phyloP scores from a whole-genome alignment of 1,140 invertebrate species.

The Caenorhabditis remanei region DNA sequence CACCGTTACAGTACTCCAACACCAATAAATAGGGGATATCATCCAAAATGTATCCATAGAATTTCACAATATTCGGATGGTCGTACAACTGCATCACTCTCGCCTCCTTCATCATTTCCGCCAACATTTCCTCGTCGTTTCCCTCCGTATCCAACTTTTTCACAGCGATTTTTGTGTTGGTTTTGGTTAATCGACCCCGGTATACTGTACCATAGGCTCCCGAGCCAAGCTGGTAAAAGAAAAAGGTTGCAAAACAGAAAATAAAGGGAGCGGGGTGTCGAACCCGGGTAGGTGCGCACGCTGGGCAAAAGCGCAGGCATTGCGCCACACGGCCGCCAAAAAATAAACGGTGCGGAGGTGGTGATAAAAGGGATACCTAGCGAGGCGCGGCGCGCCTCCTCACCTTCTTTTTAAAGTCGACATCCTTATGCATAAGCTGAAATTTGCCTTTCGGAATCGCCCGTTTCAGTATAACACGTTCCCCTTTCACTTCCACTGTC shows the following conservation, averaged over 20 bases:
- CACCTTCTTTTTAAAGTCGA: conserved; percentile 69
- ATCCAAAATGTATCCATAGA: conserved; percentile 72
- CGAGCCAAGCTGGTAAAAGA: conserved; percentile 68
- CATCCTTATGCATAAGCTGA: conserved; percentile 68
- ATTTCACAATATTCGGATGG: conserved; percentile 71
- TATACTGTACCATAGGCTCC: conserved; percentile 74
- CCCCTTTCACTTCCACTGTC: conserved; percentile 52
- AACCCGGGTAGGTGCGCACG: too few relatives aligned
- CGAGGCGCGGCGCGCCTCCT: too few relatives aligned
- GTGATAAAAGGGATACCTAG: too few relatives aligned
- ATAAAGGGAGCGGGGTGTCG: too few relatives aligned
- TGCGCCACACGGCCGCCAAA: too few relatives aligned
- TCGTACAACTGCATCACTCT: conserved; percentile 74
- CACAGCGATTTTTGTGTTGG: conserved; percentile 65
- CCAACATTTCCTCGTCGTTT: conserved; percentile 67
- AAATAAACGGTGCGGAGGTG: too few relatives aligned
- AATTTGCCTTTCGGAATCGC: conserved; percentile 70
- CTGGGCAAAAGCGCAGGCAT: too few relatives aligned
- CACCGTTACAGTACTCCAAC: conserved; percentile 73
- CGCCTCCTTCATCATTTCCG: conserved; percentile 74
- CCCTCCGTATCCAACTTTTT: conserved; percentile 70
- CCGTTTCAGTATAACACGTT: conserved; percentile 62
- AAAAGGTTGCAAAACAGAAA: too few relatives aligned
- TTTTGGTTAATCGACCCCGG: conserved; percentile 65
- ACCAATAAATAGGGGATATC: conserved; percentile 70